These are phyloP conservation scores for Paguma larvata DNA, from an alignment of 2,797 vertebrate genomes.

Conservation along the genomic window DNA sequence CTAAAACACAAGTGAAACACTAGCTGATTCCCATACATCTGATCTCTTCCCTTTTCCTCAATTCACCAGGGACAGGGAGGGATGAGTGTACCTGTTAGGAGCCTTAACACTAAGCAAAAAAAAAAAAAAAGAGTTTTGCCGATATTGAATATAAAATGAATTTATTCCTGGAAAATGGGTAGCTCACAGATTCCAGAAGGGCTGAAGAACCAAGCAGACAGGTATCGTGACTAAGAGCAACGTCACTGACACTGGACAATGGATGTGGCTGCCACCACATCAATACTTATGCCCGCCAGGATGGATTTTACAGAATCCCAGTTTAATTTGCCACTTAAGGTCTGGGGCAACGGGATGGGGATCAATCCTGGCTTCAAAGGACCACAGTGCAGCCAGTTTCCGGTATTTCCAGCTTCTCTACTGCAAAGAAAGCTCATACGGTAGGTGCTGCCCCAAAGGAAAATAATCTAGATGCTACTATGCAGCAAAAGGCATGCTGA, in stretches of 20 bases:
- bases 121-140: background rate
- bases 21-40: background rate
- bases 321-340: background rate
- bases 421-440: background rate
- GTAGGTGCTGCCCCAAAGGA: background rate
- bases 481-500: background rate
- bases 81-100: background rate
- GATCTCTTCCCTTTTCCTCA: background rate
- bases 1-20: background rate
- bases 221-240: background rate
- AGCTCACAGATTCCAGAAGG: background rate
- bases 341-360: background rate
- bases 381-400: background rate
- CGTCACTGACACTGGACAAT: background rate
- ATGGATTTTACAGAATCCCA: background rate
- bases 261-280: background rate
- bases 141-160: conserved; percentile 20
- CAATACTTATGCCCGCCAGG: background rate
- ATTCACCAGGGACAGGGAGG: background rate
- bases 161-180: background rate
- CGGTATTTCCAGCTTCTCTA: background rate
- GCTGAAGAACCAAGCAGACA: background rate
- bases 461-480: background rate
- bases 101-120: background rate
- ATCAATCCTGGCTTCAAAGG: background rate